phyloP scores from a whole-genome alignment of 2,888 invertebrate species.

The Agapostemon virescens region DNA sequence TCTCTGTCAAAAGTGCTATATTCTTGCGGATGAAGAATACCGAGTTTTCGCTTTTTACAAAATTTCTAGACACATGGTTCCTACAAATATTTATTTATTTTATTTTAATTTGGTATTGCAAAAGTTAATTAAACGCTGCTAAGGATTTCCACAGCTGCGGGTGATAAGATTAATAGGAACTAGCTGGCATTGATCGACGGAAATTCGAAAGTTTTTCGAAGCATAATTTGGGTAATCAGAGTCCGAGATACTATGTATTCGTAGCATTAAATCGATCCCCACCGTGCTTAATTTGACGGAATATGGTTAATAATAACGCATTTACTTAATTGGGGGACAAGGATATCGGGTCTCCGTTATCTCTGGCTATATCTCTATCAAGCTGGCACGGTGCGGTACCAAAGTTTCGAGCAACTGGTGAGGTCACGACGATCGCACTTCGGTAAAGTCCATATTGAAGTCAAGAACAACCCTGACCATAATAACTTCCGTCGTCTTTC shows the following conservation, averaged over 20 bases:
- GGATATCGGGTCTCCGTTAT: slow-evolving; percentile 61
- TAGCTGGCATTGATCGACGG: background rate
- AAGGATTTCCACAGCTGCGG: background rate
- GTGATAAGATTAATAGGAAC: background rate
- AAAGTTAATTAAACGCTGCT: background rate
- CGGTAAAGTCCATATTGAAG: slow-evolving; percentile 66
- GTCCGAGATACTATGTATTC: background rate
- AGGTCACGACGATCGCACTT: slow-evolving; percentile 37
- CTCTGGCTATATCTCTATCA: slow-evolving; percentile 55
- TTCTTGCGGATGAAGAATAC: no score
- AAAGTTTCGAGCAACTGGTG: slow-evolving; percentile 36
- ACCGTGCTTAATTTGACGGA: slow-evolving; percentile 57
- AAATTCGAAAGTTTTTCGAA: background rate
- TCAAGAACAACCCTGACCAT: slow-evolving; percentile 46
- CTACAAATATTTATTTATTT: no score
- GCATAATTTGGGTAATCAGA: background rate
- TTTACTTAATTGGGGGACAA: slow-evolving; percentile 71
- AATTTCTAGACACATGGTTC: no score
- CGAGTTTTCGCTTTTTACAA: no score
- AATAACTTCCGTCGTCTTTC: slow-evolving; percentile 54
- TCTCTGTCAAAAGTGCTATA: no score
- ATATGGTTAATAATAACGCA: slow-evolving; percentile 74
- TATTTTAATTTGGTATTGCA: background rate
- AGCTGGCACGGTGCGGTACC: slow-evolving; percentile 32
- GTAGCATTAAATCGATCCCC: slow-evolving; percentile 34